phyloP scores from a whole-genome alignment of 2,888 invertebrate genomes.

The Drosophila stalkeri region DNA sequence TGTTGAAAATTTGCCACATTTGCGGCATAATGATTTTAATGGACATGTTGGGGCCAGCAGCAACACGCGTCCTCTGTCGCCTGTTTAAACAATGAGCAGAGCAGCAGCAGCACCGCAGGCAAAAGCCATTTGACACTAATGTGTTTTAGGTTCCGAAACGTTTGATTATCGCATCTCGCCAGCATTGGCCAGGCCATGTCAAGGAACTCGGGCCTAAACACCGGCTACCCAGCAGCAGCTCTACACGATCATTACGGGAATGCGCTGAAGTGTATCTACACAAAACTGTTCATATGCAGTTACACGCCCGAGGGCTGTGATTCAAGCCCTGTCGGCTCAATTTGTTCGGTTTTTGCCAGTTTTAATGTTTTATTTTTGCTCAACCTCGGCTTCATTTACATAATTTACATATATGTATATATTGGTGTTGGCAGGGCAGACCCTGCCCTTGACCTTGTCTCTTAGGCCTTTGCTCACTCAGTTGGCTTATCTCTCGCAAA shows the following conservation, averaged over 20 bases:
- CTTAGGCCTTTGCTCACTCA: constrained; percentile 11
- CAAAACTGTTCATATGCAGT: constrained; percentile 28
- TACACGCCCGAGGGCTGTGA: constrained; percentile 37
- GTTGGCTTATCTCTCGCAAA: constrained; percentile 56
- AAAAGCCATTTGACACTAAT: constrained; percentile 68
- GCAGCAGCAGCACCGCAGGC: constrained; percentile 10
- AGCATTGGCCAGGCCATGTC: constrained; percentile 32
- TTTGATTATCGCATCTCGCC: constrained; percentile 60
- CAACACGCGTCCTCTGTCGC: constrained; percentile 59
- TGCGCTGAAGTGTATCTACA: not conserved
- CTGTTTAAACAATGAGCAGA: constrained; percentile 72
- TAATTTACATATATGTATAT: not conserved
- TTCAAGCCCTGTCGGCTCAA: not conserved
- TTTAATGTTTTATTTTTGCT: constrained; percentile 5
- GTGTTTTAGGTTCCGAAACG: constrained; percentile 62
- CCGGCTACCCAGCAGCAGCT: constrained; percentile 14
- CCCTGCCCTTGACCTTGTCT: constrained; percentile 36
- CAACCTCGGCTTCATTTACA: not conserved
- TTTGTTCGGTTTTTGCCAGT: constrained; percentile 5
- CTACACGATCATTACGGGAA: constrained; percentile 20
- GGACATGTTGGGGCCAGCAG: not conserved
- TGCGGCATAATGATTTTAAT: constrained; percentile 65
- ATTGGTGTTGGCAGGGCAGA: not conserved
- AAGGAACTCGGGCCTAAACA: constrained; percentile 57
- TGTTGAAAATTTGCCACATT: constrained; percentile 80